Percentiles rank a stretch among this genome's conserved stretches.
These are phyloP conservation scores for Pseudochirops cupreus DNA, from an alignment of 2,797 vertebrate genomes.

Conservation along the genomic window DNA sequence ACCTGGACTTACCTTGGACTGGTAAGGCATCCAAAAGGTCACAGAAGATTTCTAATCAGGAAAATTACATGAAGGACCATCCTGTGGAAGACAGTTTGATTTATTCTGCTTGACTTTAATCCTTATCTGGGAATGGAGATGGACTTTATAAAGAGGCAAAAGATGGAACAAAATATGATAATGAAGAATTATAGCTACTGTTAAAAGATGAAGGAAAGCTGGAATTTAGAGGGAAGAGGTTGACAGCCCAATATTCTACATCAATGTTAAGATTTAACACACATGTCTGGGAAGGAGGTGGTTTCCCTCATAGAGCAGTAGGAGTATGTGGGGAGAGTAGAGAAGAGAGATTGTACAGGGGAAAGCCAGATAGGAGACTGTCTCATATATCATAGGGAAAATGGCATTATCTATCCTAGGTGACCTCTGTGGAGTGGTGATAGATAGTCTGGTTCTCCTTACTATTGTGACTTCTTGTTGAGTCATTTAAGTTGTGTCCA, in stretches of 20 bases:
- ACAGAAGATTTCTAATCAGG: not conserved
- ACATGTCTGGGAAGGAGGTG: not conserved
- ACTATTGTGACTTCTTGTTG: not conserved
- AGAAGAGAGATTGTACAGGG: not conserved
- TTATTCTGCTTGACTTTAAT: not conserved
- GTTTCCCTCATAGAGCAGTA: not conserved
- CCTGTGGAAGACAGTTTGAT: not conserved
- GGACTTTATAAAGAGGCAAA: not conserved
- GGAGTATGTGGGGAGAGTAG: not conserved
- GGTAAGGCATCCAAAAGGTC: not conserved
- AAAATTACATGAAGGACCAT: not conserved
- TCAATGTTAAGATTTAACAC: not conserved
- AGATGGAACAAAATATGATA: not conserved
- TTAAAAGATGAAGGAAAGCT: not conserved
- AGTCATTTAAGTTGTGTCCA: not conserved
- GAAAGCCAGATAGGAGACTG: not conserved
- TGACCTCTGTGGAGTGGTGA: not conserved
- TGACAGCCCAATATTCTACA: not conserved
- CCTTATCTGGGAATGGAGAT: not conserved
- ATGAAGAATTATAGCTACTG: not conserved
- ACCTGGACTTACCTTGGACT: too few species aligned
- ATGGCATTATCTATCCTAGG: not conserved
- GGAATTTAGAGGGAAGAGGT: not conserved
- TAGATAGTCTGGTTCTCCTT: not conserved
- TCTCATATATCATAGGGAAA: not conserved